These are phyloP conservation scores for Myotis brandtii DNA, from an alignment of 2,113 vertebrate species.

Conservation along the genomic window DNA sequence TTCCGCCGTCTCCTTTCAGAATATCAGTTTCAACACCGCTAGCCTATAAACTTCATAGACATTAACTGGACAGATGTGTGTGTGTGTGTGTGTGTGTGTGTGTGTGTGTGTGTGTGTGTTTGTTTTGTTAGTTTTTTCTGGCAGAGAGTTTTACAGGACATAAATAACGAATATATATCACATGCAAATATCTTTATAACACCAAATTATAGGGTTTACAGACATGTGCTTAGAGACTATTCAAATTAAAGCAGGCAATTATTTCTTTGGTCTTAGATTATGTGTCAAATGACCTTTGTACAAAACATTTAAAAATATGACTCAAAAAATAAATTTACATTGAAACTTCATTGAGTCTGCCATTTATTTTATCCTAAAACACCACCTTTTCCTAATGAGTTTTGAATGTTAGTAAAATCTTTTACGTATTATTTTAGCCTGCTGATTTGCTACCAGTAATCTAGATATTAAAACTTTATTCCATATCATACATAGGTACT, in stretches of 20 bases:
- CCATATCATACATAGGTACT: neutral
- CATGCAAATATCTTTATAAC: neutral
- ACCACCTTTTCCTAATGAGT: neutral
- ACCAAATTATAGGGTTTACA: neutral
- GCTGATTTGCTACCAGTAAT: neutral
- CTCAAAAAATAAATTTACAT: constrained; percentile 24
- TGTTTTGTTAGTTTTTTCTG: neutral
- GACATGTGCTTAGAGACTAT: constrained; percentile 14
- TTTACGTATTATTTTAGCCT: neutral
- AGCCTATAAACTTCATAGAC: constrained; percentile 49
- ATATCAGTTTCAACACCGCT: constrained; percentile 54
- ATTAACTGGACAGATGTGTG: constrained; percentile 39
- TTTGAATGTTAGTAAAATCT: neutral
- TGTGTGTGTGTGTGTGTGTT: neutral
- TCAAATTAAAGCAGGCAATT: neutral
- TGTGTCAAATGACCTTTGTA: neutral
- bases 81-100: neutral
- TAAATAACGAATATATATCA: constrained; percentile 19
- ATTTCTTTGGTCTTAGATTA: neutral
- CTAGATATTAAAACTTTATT: constrained; percentile 10
- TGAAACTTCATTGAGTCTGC: neutral
- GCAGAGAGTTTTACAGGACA: constrained; percentile 9
- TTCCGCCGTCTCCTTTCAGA: constrained; percentile 3
- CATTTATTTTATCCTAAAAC: constrained; percentile 10
- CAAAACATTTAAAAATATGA: constrained; percentile 32